Evolutionary conservation across 2,113 vertebrate species (phyloP).

Genomic region (Psephotus haematonotus): DNA sequence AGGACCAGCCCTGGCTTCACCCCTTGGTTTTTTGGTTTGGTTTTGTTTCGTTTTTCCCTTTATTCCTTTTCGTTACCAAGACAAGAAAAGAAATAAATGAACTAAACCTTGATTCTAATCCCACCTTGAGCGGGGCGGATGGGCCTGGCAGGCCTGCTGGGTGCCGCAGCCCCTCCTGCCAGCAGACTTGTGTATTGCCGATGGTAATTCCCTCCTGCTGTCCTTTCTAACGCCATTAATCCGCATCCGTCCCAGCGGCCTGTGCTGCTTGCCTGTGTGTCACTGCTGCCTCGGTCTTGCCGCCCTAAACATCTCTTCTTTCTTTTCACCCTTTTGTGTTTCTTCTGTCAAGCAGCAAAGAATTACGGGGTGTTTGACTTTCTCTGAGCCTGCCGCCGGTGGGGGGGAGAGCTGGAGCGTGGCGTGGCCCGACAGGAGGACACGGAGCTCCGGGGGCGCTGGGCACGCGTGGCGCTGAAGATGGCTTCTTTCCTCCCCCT

Average conservation of each 20-base stretch:
- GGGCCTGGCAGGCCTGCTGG: constrained; percentile 22
- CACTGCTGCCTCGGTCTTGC: constrained; percentile 40
- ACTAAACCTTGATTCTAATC: constrained; percentile 78
- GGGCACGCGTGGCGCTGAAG: constrained; percentile 51
- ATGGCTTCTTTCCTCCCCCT: constrained; percentile 64
- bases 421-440: constrained; percentile 64
- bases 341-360: constrained; percentile 83
- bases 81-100: constrained; percentile 77
- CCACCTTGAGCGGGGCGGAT: constrained; percentile 52
- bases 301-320: constrained; percentile 76
- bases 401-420: constrained; percentile 68
- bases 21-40: constrained; percentile 9
- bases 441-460: constrained; percentile 56
- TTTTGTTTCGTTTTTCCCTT: background rate
- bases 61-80: constrained; percentile 59
- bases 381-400: constrained; percentile 77
- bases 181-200: constrained; percentile 37
- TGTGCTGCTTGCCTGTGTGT: constrained; percentile 66
- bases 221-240: constrained; percentile 76
- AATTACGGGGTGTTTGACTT: constrained; percentile 88
- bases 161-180: constrained; percentile 43
- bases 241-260: constrained; percentile 39
- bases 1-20: constrained; percentile 57
- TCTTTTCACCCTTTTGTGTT: constrained; percentile 79
- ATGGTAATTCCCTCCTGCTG: constrained; percentile 41